Conservation (phyloP, 2,113 vertebrate genomes). For the Stegastes partitus region DNA sequence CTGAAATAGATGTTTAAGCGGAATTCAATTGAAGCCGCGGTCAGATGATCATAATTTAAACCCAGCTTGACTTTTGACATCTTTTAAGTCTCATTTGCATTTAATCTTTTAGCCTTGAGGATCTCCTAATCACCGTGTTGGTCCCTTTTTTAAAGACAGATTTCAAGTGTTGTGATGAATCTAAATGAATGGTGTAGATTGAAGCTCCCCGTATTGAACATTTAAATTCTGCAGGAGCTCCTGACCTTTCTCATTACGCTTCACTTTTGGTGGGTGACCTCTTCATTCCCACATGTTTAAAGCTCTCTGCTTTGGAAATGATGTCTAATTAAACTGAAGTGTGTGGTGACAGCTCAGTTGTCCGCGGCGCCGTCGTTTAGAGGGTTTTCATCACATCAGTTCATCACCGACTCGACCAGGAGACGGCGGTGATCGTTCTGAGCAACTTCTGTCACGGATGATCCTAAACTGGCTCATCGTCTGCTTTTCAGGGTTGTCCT, state of each 20-base stretch:
- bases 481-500: no score
- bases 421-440: no score
- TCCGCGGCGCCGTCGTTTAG: slow-evolving; percentile 7
- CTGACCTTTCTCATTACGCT: slow-evolving; percentile 41
- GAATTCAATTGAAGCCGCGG: no score
- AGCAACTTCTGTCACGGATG: no score
- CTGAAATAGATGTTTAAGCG: no score
- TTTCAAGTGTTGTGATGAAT: background rate
- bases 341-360: slow-evolving; percentile 15
- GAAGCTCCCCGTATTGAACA: slow-evolving; percentile 11
- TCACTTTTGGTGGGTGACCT: slow-evolving; percentile 15
- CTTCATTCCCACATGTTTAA: slow-evolving; percentile 20
- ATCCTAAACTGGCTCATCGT: no score
- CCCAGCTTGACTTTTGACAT: background rate
- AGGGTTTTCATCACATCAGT: slow-evolving; percentile 3
- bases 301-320: slow-evolving; percentile 40
- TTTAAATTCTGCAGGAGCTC: slow-evolving; percentile 10
- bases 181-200: background rate
- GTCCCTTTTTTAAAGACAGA: background rate
- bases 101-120: background rate
- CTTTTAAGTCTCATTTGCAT: background rate
- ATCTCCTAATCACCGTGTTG: background rate
- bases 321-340: slow-evolving; percentile 48
- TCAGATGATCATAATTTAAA: no score
- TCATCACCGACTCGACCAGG: background rate